These are phyloP conservation scores for Peromyscus polionotus DNA, from an alignment of 2,113 vertebrate species.

Conservation along the genomic window DNA sequence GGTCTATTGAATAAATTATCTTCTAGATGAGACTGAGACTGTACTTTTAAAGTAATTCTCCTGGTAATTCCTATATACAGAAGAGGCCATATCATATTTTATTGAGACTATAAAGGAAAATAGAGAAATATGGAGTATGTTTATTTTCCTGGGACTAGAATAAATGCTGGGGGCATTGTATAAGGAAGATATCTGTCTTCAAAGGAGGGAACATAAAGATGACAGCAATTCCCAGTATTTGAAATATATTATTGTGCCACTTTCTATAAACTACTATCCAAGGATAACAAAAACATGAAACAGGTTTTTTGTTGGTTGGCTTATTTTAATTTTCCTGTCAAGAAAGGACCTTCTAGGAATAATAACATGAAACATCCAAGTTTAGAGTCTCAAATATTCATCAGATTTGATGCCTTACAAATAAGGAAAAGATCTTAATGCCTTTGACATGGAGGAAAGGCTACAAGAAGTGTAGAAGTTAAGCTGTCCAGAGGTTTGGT, in stretches of 20 bases:
- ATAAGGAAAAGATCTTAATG: neutral
- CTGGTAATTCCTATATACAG: neutral
- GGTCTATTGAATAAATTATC: neutral
- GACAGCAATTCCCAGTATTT: neutral
- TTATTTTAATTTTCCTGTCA: neutral
- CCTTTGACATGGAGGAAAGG: neutral
- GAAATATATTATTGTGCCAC: neutral
- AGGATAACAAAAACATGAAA: neutral
- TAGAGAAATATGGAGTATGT: neutral
- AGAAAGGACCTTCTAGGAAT: neutral
- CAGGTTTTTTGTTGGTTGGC: neutral
- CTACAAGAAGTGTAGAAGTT: neutral
- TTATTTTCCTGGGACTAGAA: neutral
- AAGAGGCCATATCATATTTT: neutral
- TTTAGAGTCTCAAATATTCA: neutral
- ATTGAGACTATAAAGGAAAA: neutral
- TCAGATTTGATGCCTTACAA: neutral
- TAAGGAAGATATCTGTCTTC: neutral
- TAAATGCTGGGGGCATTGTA: neutral
- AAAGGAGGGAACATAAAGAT: slow-evolving; percentile 4
- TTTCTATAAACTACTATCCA: neutral
- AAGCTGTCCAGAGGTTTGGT: neutral
- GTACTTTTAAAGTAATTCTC: neutral
- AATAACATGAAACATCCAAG: slow-evolving; percentile 25
- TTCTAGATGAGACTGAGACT: neutral